Evolutionary conservation across 92 coral and sea anemone genomes (phyloP).

Genomic region (Heteractis magnifica): DNA sequence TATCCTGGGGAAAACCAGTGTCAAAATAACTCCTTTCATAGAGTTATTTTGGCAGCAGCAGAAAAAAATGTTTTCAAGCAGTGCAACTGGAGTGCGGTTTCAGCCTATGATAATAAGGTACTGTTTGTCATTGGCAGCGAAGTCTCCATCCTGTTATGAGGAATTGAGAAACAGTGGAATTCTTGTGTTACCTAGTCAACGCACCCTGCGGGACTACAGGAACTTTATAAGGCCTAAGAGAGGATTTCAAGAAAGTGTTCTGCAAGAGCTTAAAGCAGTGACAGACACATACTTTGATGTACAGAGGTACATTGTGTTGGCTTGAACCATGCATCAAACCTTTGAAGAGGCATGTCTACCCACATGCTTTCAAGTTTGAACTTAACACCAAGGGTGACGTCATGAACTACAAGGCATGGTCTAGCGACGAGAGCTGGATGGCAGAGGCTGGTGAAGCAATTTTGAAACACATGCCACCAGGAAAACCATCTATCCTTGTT

Average conservation of each 20-base stretch:
- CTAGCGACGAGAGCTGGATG: constrained; percentile 30
- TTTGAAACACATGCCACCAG: constrained; percentile 2
- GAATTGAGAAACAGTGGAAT: constrained; percentile 37
- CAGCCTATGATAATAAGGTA: constrained; percentile 37
- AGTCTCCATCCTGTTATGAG: constrained; percentile 34
- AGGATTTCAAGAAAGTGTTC: constrained; percentile 17
- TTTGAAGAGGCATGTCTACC: constrained; percentile 33
- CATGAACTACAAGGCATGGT: constrained; percentile 38
- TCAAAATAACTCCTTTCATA: constrained; percentile 35
- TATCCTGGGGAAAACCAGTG: neutral
- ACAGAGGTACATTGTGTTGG: neutral
- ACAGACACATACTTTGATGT: neutral
- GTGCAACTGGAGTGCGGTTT: constrained; percentile 32
- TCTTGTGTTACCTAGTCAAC: constrained; percentile 20
- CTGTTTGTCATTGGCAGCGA: constrained; percentile 38
- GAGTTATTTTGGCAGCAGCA: constrained; percentile 52
- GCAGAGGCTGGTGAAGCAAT: constrained; percentile 1
- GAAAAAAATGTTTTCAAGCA: constrained; percentile 18
- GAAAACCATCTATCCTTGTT: constrained; percentile 6
- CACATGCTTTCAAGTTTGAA: constrained; percentile 13
- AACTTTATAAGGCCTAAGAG: constrained; percentile 20
- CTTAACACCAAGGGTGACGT: constrained; percentile 4
- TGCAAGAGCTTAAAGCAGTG: constrained; percentile 9
- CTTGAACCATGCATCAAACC: constrained; percentile 16
- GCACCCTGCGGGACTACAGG: constrained; percentile 30